Percentiles rank a stretch among this genome's conserved stretches.
phyloP scores from a whole-genome alignment of 2,113 vertebrate genomes.

The Pogona vitticeps region DNA sequence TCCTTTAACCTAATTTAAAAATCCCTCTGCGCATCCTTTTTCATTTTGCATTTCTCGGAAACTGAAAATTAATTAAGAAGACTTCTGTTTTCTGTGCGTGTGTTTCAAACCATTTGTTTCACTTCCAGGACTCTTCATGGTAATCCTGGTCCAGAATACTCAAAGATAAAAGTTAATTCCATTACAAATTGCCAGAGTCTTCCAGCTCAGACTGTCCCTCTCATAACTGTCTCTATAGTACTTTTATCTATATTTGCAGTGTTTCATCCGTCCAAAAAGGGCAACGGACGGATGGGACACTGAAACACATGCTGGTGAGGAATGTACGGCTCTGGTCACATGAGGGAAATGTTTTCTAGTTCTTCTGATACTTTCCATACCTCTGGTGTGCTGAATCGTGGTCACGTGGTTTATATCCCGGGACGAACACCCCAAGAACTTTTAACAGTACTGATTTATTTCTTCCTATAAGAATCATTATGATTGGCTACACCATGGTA shows the following conservation, averaged over 20 bases:
- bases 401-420: too few relatives aligned
- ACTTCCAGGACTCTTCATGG: neutral
- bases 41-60: conserved; percentile 22
- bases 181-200: neutral
- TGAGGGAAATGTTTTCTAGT: too few relatives aligned
- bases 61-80: conserved; percentile 14
- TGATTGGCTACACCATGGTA: too few relatives aligned
- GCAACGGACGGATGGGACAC: neutral
- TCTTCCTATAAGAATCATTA: too few relatives aligned
- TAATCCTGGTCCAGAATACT: neutral
- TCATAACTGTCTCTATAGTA: neutral
- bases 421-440: too few relatives aligned
- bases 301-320: neutral
- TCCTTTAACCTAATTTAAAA: conserved; percentile 10
- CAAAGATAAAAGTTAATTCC: neutral
- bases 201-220: neutral
- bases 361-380: too few relatives aligned
- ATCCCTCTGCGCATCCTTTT: neutral
- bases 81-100: neutral
- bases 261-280: neutral
- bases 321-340: too few relatives aligned
- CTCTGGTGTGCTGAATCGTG: too few relatives aligned
- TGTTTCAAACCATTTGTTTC: neutral
- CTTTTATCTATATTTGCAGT: neutral
- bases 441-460: too few relatives aligned